A percentile compares a stretch with the other conserved stretches of the same genome.
Evolutionary conservation across 2,113 vertebrate genomes (phyloP).

Genomic region (Hippocampus comes): DNA sequence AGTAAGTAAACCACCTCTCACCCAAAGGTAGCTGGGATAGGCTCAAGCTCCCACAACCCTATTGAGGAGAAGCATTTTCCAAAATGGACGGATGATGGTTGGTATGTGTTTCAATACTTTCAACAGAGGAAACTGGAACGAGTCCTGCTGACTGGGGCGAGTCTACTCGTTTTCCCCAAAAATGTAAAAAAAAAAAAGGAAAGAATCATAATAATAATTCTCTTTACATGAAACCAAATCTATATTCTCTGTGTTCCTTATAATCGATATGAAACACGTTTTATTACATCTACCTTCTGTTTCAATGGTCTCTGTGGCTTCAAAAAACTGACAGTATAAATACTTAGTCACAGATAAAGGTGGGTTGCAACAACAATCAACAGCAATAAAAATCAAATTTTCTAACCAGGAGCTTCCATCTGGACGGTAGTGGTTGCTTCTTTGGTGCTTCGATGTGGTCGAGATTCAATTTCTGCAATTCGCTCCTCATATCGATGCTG

Average conservation of each 20-base stretch:
- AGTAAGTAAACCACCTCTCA: neutral
- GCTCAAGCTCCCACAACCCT: no score
- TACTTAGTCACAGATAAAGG: neutral
- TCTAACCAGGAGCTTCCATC: constrained; percentile 49
- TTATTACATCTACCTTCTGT: constrained; percentile 1
- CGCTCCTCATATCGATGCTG: constrained; percentile 58
- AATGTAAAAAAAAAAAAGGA: no score
- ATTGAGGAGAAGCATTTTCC: no score
- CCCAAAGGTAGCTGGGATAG: no score
- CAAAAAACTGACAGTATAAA: constrained; percentile 4
- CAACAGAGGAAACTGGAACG: no score
- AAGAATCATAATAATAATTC: no score
- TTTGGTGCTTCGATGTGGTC: constrained; percentile 10
- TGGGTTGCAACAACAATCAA: neutral
- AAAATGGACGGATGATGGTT: no score
- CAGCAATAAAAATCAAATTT: neutral
- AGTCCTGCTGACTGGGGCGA: no score
- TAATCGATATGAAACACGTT: neutral
- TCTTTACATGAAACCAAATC: no score
- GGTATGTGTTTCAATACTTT: no score
- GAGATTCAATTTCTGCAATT: constrained; percentile 54
- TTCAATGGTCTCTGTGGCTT: constrained; percentile 22
- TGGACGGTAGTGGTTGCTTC: constrained; percentile 5
- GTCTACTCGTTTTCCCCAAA: no score
- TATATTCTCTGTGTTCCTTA: no score